Conservation (phyloP, 2,888 invertebrate species). For the Ischnus inquisitorius region DNA sequence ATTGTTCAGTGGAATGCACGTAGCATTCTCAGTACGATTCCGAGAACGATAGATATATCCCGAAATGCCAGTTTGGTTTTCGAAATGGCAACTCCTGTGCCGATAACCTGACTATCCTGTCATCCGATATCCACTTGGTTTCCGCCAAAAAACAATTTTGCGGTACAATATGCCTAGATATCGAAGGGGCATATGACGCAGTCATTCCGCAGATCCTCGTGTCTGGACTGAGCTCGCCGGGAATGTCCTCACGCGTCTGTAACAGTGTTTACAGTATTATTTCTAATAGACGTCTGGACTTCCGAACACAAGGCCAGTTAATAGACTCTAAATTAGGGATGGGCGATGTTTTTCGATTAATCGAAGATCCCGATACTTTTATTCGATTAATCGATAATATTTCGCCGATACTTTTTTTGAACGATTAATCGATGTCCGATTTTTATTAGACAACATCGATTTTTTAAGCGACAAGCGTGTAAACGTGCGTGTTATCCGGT, state of each 20-base stretch:
- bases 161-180: neutral
- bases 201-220: neutral
- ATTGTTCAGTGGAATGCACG: constrained; percentile 23
- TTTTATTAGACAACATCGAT: neutral
- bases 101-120: constrained; percentile 14
- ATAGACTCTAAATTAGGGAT: too few species aligned
- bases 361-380: neutral
- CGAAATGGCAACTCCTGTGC: neutral
- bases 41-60: too few species aligned
- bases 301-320: too few species aligned
- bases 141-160: constrained; percentile 13
- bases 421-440: constrained; percentile 30
- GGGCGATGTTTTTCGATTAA: constrained; percentile 18
- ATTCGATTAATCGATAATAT: constrained; percentile 20
- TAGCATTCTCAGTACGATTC: constrained; percentile 5
- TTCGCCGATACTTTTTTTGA: neutral
- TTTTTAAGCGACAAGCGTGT: too few species aligned
- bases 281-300: too few species aligned
- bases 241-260: too few species aligned
- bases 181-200: constrained; percentile 10
- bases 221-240: neutral
- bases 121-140: constrained; percentile 6
- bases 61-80: constrained; percentile 18
- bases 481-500: too few species aligned
- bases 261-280: too few species aligned